Evolutionary conservation across 1,140 invertebrate species (phyloP).

Genomic region (Psilanteris sp.): DNA sequence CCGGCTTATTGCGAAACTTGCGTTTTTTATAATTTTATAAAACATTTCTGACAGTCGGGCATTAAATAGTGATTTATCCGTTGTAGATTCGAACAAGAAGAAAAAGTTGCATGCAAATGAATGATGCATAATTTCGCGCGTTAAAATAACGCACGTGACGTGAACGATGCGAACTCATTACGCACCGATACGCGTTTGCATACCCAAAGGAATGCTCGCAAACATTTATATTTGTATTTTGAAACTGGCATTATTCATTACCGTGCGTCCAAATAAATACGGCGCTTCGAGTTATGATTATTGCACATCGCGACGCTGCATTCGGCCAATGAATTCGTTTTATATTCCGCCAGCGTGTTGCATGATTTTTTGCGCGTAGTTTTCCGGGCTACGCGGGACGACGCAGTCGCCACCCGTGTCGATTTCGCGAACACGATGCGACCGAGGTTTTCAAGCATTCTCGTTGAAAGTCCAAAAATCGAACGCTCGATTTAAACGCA

Average conservation of each 20-base stretch:
- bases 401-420: too few relatives aligned
- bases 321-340: too few relatives aligned
- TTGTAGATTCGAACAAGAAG: slow-evolving; percentile 28
- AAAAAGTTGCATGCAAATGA: slow-evolving; percentile 41
- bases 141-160: slow-evolving; percentile 31
- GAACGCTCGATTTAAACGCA: too few relatives aligned
- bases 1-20: slow-evolving; percentile 4
- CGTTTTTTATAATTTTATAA: slow-evolving; percentile 13
- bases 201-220: slow-evolving; percentile 9
- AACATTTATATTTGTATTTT: slow-evolving; percentile 40
- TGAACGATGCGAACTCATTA: slow-evolving; percentile 35
- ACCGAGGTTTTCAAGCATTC: too few relatives aligned
- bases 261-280: slow-evolving; percentile 30
- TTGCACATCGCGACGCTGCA: background rate
- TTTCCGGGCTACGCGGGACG: too few relatives aligned
- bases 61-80: slow-evolving; percentile 29
- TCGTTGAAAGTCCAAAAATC: too few relatives aligned
- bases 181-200: slow-evolving; percentile 15
- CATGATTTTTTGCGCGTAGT: too few relatives aligned
- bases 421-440: too few relatives aligned
- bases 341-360: too few relatives aligned
- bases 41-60: slow-evolving; percentile 9
- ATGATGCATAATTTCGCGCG: slow-evolving; percentile 40
- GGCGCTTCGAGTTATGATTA: slow-evolving; percentile 2
- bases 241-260: slow-evolving; percentile 50